Conservation (phyloP, 2,113 vertebrate species). For the Dipodomys stephensi region DNA sequence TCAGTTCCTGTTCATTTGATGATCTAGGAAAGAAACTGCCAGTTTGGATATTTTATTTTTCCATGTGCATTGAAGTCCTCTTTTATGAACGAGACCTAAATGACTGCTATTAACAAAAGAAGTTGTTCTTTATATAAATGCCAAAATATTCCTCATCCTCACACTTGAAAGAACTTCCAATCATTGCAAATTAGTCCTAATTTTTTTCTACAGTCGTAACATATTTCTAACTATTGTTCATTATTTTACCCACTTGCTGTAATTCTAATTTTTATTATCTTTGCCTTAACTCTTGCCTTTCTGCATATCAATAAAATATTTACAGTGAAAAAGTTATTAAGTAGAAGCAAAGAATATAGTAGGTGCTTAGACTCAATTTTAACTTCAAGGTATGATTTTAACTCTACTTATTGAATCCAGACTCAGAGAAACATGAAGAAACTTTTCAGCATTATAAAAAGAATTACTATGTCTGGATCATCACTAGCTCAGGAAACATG, state of each 20-base stretch:
- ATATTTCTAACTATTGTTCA: neutral
- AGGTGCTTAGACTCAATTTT: neutral
- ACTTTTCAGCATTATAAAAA: neutral
- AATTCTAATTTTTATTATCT: constrained; percentile 7
- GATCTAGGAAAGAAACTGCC: constrained; percentile 4
- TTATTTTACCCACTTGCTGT: neutral
- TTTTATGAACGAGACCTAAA: neutral
- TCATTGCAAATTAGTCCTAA: neutral
- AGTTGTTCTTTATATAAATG: constrained; percentile 14
- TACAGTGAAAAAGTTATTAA: neutral
- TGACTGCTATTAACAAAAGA: constrained; percentile 32
- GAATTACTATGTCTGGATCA: neutral
- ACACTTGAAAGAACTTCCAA: constrained; percentile 40
- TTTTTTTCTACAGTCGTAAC: constrained; percentile 29
- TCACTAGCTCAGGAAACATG: neutral
- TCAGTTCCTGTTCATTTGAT: neutral
- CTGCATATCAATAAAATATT: constrained; percentile 10
- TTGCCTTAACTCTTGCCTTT: constrained; percentile 14
- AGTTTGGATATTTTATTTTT: neutral
- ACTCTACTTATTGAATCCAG: neutral
- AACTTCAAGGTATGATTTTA: neutral
- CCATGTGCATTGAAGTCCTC: constrained; percentile 45
- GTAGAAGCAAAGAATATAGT: neutral
- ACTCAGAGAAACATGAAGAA: neutral
- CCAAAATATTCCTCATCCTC: constrained; percentile 16